Conservation (phyloP, 2,113 vertebrate genomes). For the Gobius niger region DNA sequence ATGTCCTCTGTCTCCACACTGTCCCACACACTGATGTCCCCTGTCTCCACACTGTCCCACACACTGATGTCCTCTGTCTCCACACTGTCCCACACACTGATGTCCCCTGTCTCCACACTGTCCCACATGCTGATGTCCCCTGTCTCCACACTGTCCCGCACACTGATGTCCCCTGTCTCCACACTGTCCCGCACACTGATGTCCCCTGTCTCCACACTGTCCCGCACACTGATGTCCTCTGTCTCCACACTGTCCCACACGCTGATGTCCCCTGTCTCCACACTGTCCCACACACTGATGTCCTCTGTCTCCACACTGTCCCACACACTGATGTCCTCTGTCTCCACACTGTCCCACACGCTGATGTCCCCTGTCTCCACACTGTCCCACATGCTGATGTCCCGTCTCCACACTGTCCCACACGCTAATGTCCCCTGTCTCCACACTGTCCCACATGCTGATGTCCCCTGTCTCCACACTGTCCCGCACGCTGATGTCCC, state of each 20-base stretch:
- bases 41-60: conserved; percentile 58
- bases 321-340: conserved; percentile 48
- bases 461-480: conserved; percentile 10
- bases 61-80: conserved; percentile 37
- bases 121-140: conserved; percentile 54
- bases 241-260: conserved; percentile 60
- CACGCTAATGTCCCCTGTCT: too few relatives aligned
- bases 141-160: neutral
- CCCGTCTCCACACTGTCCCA: neutral
- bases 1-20: conserved; percentile 10
- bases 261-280: conserved; percentile 27
- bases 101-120: conserved; percentile 54
- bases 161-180: too few relatives aligned
- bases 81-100: too few relatives aligned
- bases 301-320: conserved; percentile 57
- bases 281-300: too few relatives aligned
- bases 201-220: neutral
- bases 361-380: conserved; percentile 53
- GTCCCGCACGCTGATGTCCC: too few relatives aligned
- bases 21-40: too few relatives aligned
- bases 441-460: conserved; percentile 59
- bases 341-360: neutral
- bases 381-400: conserved; percentile 60
- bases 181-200: conserved; percentile 61
- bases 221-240: too few relatives aligned